phyloP scores from a whole-genome alignment of 2,888 invertebrate species.

The Drosophila mayaguana region DNA sequence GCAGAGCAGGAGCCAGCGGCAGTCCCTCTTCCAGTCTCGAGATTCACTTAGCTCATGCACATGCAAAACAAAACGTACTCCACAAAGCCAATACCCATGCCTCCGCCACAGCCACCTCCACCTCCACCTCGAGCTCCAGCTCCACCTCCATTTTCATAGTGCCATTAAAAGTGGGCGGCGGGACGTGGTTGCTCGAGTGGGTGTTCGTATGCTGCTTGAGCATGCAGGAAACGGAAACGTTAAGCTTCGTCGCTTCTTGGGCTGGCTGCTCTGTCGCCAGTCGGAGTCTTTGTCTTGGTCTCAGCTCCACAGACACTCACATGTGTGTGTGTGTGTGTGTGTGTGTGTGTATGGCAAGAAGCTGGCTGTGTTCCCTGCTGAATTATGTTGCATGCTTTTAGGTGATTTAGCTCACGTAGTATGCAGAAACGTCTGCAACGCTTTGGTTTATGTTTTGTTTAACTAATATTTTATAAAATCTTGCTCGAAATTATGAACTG shows the following conservation, averaged over 20 bases:
- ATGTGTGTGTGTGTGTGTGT: constrained; percentile 13
- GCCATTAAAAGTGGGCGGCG: constrained; percentile 68
- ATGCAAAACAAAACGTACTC: constrained; percentile 75
- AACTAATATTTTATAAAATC: constrained; percentile 79
- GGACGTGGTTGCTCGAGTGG: constrained; percentile 23
- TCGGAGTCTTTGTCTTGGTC: constrained; percentile 32
- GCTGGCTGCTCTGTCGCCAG: constrained; percentile 64
- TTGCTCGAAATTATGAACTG: constrained; percentile 75
- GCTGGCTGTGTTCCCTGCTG: constrained; percentile 63
- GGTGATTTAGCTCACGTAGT: constrained; percentile 77
- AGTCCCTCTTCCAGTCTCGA: constrained; percentile 38
- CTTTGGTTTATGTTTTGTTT: constrained; percentile 79
- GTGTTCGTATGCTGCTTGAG: constrained; percentile 65
- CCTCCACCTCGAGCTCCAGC: background rate
- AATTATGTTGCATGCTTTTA: constrained; percentile 81
- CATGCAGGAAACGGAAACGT: constrained; percentile 81
- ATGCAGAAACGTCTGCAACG: constrained; percentile 78
- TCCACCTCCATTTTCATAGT: constrained; percentile 6
- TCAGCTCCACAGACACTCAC: constrained; percentile 4
- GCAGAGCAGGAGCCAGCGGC: constrained; percentile 2
- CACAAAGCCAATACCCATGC: constrained; percentile 40
- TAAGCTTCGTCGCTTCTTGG: constrained; percentile 82
- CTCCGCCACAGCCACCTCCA: background rate
- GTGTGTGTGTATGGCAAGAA: constrained; percentile 49
- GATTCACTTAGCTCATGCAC: constrained; percentile 81